phyloP scores from a whole-genome alignment of 2,888 invertebrate genomes.

The Drosophila prolongata region DNA sequence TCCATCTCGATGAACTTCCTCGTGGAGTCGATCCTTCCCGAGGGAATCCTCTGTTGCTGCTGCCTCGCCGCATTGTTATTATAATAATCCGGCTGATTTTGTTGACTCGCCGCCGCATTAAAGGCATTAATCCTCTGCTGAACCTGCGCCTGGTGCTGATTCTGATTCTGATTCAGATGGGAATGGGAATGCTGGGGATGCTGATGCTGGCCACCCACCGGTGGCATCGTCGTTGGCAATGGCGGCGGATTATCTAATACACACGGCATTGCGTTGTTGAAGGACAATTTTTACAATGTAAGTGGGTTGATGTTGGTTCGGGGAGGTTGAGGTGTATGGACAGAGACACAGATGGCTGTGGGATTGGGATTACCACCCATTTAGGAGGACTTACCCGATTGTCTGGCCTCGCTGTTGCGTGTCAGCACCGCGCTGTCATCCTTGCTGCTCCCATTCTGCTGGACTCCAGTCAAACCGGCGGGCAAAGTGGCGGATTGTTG shows the following conservation, averaged over 20 bases:
- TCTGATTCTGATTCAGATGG: constrained; percentile 52
- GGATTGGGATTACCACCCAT: not conserved
- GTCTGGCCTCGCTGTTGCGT: constrained; percentile 82
- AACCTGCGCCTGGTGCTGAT: constrained; percentile 70
- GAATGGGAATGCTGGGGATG: constrained; percentile 46
- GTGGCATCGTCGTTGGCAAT: constrained; percentile 84
- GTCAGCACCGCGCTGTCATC: constrained; percentile 77
- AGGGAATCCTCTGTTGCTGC: constrained; percentile 60
- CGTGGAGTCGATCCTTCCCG: constrained; percentile 68
- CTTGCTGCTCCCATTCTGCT: constrained; percentile 81
- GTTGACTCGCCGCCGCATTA: constrained; percentile 77
- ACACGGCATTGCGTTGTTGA: constrained; percentile 24
- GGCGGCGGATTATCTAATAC: constrained; percentile 84
- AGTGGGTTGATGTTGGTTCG: constrained; percentile 13
- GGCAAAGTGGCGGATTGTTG: constrained; percentile 78
- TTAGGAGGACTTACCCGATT: constrained; percentile 76
- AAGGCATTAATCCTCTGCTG: constrained; percentile 82
- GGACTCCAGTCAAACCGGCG: constrained; percentile 68
- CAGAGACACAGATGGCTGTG: constrained; percentile 23
- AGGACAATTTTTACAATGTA: constrained; percentile 62
- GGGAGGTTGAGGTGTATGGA: constrained; percentile 31
- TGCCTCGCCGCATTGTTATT: constrained; percentile 48
- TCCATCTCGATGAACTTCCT: constrained; percentile 81
- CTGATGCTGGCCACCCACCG: constrained; percentile 72
- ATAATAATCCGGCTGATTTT: constrained; percentile 59